Evolutionary conservation across 2,888 invertebrate species (phyloP).

Genomic region (Acrobasis repandana): DNA sequence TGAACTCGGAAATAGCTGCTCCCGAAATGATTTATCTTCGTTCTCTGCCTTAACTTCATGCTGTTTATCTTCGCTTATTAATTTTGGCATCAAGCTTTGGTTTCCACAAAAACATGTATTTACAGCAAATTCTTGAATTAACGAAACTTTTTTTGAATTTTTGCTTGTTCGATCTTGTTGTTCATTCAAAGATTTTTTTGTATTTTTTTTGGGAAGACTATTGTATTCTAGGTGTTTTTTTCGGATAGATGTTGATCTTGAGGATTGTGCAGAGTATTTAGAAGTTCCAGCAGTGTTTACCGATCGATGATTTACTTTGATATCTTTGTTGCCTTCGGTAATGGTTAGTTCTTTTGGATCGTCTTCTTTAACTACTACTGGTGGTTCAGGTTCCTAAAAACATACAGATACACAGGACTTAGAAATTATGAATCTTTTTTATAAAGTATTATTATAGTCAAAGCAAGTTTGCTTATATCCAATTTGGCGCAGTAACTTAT

Average conservation of each 20-base stretch:
- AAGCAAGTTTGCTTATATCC: no score
- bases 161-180: conserved; percentile 37
- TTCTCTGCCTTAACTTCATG: not conserved
- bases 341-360: not conserved
- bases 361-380: not conserved
- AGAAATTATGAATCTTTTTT: no score
- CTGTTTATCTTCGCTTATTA: conserved; percentile 26
- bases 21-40: conserved; percentile 29
- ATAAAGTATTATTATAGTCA: no score
- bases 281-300: not conserved
- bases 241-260: conserved; percentile 3
- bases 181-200: conserved; percentile 24
- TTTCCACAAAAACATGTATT: conserved; percentile 63
- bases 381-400: conserved; percentile 1
- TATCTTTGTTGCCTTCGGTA: not conserved
- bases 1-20: conserved; percentile 36
- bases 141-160: conserved; percentile 36
- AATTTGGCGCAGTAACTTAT: no score
- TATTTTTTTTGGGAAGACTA: conserved; percentile 28
- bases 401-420: no score
- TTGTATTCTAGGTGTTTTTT: conserved; percentile 9
- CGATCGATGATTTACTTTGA: not conserved
- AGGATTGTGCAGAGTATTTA: not conserved
- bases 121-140: conserved; percentile 53
- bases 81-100: conserved; percentile 40